phyloP scores from a whole-genome alignment of 1,140 invertebrate species.

The Pseudomyrmex pallidus region DNA sequence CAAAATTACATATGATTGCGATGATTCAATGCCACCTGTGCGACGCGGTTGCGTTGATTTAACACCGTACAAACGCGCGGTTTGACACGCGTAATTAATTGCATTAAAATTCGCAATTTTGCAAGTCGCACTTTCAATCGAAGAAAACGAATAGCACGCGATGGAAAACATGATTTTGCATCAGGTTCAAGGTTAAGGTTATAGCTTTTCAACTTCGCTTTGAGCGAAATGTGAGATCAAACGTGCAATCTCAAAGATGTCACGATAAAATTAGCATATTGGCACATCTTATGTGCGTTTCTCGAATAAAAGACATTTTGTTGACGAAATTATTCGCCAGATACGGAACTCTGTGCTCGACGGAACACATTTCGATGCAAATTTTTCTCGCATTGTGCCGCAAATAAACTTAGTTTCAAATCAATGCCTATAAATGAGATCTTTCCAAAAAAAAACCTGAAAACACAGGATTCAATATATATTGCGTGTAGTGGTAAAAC shows the following conservation, averaged over 20 bases:
- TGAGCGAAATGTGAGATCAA: background rate
- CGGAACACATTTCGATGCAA: slow-evolving; percentile 1
- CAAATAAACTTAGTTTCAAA: slow-evolving; percentile 39
- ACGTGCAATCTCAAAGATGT: background rate
- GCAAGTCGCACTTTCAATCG: background rate
- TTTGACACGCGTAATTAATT: slow-evolving; percentile 13
- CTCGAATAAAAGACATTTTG: background rate
- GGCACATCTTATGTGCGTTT: background rate
- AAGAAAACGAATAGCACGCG: background rate
- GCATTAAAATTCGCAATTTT: background rate
- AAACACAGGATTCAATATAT: background rate
- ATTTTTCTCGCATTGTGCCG: background rate
- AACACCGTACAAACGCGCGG: background rate
- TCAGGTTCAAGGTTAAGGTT: background rate
- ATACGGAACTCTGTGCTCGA: background rate
- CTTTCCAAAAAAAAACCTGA: slow-evolving; percentile 4
- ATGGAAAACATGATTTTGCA: background rate
- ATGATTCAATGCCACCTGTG: slow-evolving; percentile 18
- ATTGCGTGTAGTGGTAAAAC: background rate
- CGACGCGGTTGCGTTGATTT: slow-evolving; percentile 7
- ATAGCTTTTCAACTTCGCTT: background rate
- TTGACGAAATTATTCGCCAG: background rate
- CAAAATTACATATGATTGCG: slow-evolving; percentile 33
- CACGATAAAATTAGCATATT: background rate
- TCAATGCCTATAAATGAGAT: slow-evolving; percentile 17